These are phyloP conservation scores for Rhagonycha lutea DNA, from an alignment of 2,888 invertebrate species.

Conservation along the genomic window DNA sequence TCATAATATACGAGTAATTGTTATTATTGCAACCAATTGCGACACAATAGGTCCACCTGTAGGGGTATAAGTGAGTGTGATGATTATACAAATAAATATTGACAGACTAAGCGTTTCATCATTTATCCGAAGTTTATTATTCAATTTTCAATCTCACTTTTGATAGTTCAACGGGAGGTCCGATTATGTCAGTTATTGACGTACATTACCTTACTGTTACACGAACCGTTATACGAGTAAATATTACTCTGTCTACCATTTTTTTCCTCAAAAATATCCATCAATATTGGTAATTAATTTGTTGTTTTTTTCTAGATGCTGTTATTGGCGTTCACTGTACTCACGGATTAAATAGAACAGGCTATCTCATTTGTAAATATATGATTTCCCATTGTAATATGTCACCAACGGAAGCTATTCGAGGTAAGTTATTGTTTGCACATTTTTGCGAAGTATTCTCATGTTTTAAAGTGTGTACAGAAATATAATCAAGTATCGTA, in stretches of 20 bases:
- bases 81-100: slow-evolving; percentile 17
- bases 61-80: background rate
- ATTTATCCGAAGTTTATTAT: slow-evolving; percentile 31
- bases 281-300: background rate
- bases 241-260: background rate
- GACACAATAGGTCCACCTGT: background rate
- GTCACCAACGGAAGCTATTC: slow-evolving; percentile 57
- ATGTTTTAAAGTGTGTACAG: too few relatives aligned
- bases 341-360: slow-evolving; percentile 80
- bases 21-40: background rate
- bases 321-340: slow-evolving; percentile 82
- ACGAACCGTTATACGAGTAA: background rate
- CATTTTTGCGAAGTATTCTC: background rate
- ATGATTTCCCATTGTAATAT: slow-evolving; percentile 56
- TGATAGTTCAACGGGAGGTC: slow-evolving; percentile 44
- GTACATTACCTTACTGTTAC: slow-evolving; percentile 34
- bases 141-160: slow-evolving; percentile 38
- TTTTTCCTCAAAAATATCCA: background rate
- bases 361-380: slow-evolving; percentile 77
- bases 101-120: slow-evolving; percentile 22
- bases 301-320: slow-evolving; percentile 58
- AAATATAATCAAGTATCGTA: too few relatives aligned
- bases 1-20: too few relatives aligned
- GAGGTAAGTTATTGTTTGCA: slow-evolving; percentile 57
- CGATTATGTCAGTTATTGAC: slow-evolving; percentile 43